phyloP scores from a whole-genome alignment of 2,113 vertebrate genomes.

The Actenoides lindsayi region DNA sequence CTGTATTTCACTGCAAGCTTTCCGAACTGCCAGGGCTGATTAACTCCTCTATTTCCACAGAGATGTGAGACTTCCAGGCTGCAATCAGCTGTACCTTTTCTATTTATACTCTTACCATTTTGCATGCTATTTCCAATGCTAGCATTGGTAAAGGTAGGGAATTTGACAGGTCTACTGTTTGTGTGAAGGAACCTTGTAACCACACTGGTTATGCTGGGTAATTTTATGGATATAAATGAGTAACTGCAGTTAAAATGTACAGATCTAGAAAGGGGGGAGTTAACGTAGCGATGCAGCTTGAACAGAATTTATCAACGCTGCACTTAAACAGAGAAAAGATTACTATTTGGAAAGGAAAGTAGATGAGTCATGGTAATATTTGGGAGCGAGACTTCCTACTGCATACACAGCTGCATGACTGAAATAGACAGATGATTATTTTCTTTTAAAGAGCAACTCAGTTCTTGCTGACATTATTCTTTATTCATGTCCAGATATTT shows the following conservation, averaged over 20 bases:
- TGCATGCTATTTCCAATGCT: neutral
- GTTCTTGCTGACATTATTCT: neutral
- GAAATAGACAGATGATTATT: constrained; percentile 8
- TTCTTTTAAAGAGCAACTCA: constrained; percentile 27
- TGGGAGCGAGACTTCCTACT: neutral
- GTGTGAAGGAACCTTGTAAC: neutral
- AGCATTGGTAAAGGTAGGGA: neutral
- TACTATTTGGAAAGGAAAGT: constrained; percentile 21
- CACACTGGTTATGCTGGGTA: neutral
- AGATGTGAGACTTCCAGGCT: neutral
- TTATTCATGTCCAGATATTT: neutral
- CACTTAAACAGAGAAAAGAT: neutral
- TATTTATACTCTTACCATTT: neutral
- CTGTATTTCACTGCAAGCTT: constrained; percentile 10
- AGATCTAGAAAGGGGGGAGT: neutral
- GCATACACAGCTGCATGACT: neutral
- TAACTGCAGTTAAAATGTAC: neutral
- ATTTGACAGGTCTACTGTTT: neutral
- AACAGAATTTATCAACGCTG: neutral
- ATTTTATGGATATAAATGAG: neutral
- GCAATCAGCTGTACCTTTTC: neutral
- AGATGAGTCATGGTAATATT: constrained; percentile 50
- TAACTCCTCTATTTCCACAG: constrained; percentile 67
- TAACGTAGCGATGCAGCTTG: neutral
- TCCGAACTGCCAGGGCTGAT: constrained; percentile 17